phyloP scores from a whole-genome alignment of 2,888 invertebrate species.

The Spodoptera picta region DNA sequence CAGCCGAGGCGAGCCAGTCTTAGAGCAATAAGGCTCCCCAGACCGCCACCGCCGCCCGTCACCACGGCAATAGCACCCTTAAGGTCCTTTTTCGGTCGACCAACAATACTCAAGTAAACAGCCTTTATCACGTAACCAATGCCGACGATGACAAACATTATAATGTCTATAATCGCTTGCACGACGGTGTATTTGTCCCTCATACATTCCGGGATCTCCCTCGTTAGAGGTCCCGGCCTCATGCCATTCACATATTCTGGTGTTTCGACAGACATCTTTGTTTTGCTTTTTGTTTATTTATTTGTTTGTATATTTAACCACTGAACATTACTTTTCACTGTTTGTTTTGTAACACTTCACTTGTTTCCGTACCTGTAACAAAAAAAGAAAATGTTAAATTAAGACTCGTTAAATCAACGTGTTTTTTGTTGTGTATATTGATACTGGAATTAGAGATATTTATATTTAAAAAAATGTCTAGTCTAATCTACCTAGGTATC shows the following conservation, averaged over 20 bases:
- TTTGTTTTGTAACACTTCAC: slow-evolving; percentile 38
- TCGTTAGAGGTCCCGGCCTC: slow-evolving; percentile 80
- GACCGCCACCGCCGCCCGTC: slow-evolving; percentile 96
- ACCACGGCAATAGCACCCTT: slow-evolving; percentile 94
- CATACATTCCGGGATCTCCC: slow-evolving; percentile 86
- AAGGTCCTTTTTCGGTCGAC: slow-evolving; percentile 91
- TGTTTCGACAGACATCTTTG: slow-evolving; percentile 76
- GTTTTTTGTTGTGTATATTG: too few species aligned
- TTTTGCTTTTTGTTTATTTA: slow-evolving; percentile 13
- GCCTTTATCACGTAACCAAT: slow-evolving; percentile 86
- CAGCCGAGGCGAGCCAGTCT: slow-evolving; percentile 93
- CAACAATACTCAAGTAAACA: slow-evolving; percentile 89
- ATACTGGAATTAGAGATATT: too few species aligned
- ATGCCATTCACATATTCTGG: slow-evolving; percentile 83
- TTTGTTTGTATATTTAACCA: slow-evolving; percentile 40
- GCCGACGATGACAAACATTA: slow-evolving; percentile 86
- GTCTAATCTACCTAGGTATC: too few species aligned
- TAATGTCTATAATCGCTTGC: slow-evolving; percentile 87
- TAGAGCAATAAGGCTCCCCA: slow-evolving; percentile 93
- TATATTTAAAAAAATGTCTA: too few species aligned
- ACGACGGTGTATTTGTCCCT: slow-evolving; percentile 85
- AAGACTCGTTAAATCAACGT: neutral
- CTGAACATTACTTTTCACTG: slow-evolving; percentile 67
- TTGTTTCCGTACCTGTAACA: slow-evolving; percentile 63
- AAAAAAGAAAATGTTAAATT: slow-evolving; percentile 25